Evolutionary conservation across 2,888 invertebrate genomes (phyloP).

Genomic region (Aporophyla nigra): DNA sequence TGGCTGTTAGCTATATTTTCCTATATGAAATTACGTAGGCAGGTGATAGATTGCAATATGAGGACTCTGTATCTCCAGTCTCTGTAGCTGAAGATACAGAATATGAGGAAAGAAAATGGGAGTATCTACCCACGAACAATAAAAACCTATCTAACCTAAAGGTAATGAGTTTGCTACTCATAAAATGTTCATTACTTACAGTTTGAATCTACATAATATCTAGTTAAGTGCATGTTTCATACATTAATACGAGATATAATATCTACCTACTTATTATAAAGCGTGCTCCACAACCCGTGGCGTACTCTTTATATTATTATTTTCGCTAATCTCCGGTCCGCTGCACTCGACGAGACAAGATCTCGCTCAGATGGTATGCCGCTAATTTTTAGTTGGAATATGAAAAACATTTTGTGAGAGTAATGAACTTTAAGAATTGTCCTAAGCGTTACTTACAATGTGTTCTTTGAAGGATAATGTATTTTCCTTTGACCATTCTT

Average conservation of each 20-base stretch:
- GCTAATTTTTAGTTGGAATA: constrained; percentile 18
- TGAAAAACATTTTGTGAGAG: constrained; percentile 18
- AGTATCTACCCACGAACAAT: too few species aligned
- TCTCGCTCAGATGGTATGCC: constrained; percentile 39
- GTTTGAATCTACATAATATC: not conserved
- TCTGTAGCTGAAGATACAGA: too few species aligned
- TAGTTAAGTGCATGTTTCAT: constrained; percentile 1
- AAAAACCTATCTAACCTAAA: not conserved
- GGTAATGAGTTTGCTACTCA: not conserved
- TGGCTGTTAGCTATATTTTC: not conserved
- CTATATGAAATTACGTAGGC: not conserved
- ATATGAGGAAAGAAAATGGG: too few species aligned
- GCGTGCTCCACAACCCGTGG: constrained; percentile 41
- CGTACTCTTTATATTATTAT: constrained; percentile 44
- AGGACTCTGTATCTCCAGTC: too few species aligned
- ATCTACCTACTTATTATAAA: constrained; percentile 6
- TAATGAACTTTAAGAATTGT: constrained; percentile 34
- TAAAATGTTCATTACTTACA: constrained; percentile 1
- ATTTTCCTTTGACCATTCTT: too few species aligned
- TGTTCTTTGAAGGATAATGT: not conserved
- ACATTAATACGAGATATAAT: not conserved
- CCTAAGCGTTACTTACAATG: not conserved
- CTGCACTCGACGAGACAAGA: constrained; percentile 59
- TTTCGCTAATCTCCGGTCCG: constrained; percentile 54
- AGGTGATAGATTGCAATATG: not conserved